These are phyloP conservation scores for Ptychobarbus kaznakovi DNA, from an alignment of 2,797 vertebrate genomes.

Conservation along the genomic window DNA sequence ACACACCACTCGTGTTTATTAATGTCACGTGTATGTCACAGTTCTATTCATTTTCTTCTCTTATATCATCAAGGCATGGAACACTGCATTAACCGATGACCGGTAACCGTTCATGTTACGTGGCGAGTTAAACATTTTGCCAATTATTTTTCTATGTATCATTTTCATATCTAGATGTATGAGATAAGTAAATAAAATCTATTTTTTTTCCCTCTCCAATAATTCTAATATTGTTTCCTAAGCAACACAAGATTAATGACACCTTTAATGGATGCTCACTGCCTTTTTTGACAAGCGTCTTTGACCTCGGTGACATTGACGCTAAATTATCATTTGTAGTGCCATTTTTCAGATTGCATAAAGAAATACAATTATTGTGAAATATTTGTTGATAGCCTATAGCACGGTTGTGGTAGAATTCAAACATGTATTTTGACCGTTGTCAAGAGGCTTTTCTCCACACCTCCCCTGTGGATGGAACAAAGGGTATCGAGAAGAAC, in stretches of 20 bases:
- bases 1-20: conserved; percentile 8
- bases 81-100: neutral
- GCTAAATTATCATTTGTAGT: conserved; percentile 5
- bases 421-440: neutral
- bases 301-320: conserved; percentile 35
- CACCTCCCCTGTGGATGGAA: conserved; percentile 75
- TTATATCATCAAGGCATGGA: conserved; percentile 1
- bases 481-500: conserved; percentile 71
- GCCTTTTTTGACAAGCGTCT: conserved; percentile 9
- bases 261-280: neutral
- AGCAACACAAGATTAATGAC: neutral
- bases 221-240: neutral
- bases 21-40: neutral
- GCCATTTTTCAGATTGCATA: neutral
- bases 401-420: neutral
- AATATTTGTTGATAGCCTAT: neutral
- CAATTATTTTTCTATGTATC: neutral
- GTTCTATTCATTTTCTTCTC: neutral
- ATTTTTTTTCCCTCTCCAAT: neutral
- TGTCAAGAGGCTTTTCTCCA: conserved; percentile 28
- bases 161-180: neutral
- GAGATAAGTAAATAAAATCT: neutral
- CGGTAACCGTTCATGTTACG: neutral
- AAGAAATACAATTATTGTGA: neutral
- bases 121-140: neutral